Conservation (phyloP, 2,113 vertebrate species). For the Misgurnus anguillicaudatus region DNA sequence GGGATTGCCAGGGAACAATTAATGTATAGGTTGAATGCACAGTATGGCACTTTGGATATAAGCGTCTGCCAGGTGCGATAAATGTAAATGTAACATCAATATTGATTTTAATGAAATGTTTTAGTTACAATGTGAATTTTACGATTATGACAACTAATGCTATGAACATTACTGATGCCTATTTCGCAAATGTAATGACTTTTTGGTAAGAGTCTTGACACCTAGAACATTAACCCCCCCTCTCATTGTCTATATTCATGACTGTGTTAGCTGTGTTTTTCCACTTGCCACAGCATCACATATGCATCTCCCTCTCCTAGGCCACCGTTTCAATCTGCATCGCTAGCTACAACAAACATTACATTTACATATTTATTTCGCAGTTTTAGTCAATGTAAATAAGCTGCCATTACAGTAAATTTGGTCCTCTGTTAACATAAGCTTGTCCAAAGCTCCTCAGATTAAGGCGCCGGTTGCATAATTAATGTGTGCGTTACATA, state of each 20-base stretch:
- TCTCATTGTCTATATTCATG: neutral
- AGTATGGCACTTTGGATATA: too few relatives aligned
- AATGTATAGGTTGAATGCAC: too few relatives aligned
- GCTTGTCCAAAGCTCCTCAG: slow-evolving; percentile 92
- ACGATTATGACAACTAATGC: too few relatives aligned
- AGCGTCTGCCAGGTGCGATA: too few relatives aligned
- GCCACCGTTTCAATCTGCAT: slow-evolving; percentile 82
- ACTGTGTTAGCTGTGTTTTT: slow-evolving; percentile 56
- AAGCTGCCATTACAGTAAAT: slow-evolving; percentile 99
- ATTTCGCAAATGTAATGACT: too few relatives aligned
- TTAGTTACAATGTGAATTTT: too few relatives aligned
- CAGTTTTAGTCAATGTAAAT: slow-evolving; percentile 99
- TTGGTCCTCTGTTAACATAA: slow-evolving; percentile 98
- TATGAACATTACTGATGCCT: too few relatives aligned
- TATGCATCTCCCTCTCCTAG: slow-evolving; percentile 73
- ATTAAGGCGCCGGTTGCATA: slow-evolving; percentile 95
- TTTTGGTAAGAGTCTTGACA: neutral
- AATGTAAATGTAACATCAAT: too few relatives aligned
- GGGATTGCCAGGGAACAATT: too few relatives aligned
- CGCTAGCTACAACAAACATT: slow-evolving; percentile 99
- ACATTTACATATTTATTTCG: slow-evolving; percentile 99
- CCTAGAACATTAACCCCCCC: neutral
- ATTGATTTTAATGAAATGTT: too few relatives aligned
- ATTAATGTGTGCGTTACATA: slow-evolving; percentile 88
- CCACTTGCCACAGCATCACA: slow-evolving; percentile 66